Base-by-base conservation (phyloP, 2,797 vertebrate genomes). In the Pyrocephalus nanus region DNA sequence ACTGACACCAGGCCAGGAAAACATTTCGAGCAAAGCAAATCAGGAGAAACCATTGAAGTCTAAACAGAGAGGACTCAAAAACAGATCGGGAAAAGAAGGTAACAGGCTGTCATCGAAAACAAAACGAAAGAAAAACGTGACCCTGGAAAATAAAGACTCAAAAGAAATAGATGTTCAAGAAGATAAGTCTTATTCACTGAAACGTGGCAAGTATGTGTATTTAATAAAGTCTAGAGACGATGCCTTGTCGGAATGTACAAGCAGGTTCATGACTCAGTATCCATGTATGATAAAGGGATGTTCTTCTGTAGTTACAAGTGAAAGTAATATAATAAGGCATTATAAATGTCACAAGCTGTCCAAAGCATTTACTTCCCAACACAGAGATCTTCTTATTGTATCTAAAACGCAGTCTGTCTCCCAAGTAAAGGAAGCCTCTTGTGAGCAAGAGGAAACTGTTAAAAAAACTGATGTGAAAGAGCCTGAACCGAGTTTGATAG, bases 211-310 rank as follows among this genome's bases (percentile, higher is more conserved):
- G 71, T 97, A 98, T 2, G 97, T 98, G 4, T 99, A 98, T 83
- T 98, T 98, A 18, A 97, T 99, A 95, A 99, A 99, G 96, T 96
- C 98, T 40, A 99, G 98, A 90, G 98, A 98, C 0, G 99, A 99
- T 61, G 99, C 99, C 19, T 97, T 99, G 14, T 98, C 98, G 0
- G 98, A 99, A 96, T 99, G 99, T 96, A 99, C 98, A 0, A 99
- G 98, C 93, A 98, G 96, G 53, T 98, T 98, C 94, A 98, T 98
- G 45, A 97, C 99, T 32, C 99, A 99, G 25, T 99, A 99, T 94
- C 99, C 99, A 0, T 99, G 99, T 90, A 99, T 99, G 99, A 99
- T 99, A 90, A 99, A 99, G 94, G 99, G 99, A 15, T 99, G 99
- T 26, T 98, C 99, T 0, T 99, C 98, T 0, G 98, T 99, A 57